phyloP scores from a whole-genome alignment of 1,140 invertebrate species.

The Alviniconcha marisindica region DNA sequence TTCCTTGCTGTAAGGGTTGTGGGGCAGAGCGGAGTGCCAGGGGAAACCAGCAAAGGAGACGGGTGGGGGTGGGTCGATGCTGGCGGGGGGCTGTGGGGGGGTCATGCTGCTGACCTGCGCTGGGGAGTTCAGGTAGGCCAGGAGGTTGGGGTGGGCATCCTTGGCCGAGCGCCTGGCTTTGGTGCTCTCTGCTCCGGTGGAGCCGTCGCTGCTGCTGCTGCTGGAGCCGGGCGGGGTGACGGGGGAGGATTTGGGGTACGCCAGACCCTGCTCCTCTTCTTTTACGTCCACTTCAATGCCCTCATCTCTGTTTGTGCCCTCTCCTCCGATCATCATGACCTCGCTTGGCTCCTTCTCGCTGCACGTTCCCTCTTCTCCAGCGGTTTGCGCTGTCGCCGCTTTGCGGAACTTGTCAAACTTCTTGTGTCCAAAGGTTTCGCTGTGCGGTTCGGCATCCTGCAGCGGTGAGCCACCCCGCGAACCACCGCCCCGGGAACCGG shows the following conservation, averaged over 20 bases:
- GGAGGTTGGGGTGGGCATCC: constrained; percentile 69
- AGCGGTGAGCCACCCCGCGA: constrained; percentile 16
- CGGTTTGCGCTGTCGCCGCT: constrained; percentile 40
- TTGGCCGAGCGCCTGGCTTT: constrained; percentile 59
- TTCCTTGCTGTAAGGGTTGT: not conserved
- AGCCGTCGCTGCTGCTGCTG: constrained; percentile 26
- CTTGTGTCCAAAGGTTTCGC: constrained; percentile 66
- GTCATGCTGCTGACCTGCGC: not conserved
- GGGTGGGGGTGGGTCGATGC: not conserved
- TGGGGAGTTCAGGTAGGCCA: constrained; percentile 62
- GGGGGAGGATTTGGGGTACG: not conserved
- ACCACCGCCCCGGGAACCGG: not conserved
- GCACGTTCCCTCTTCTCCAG: constrained; percentile 15
- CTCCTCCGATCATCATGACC: constrained; percentile 3
- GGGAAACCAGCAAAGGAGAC: not conserved
- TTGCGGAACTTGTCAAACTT: constrained; percentile 73
- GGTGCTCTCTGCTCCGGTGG: constrained; percentile 14
- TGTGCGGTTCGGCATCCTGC: not conserved
- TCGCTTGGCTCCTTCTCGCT: constrained; percentile 32
- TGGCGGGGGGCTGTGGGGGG: not conserved
- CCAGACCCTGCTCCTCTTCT: not conserved
- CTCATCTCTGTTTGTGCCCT: constrained; percentile 10
- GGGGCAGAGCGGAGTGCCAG: not conserved
- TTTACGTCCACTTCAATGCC: constrained; percentile 28
- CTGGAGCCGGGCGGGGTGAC: not conserved